Percentiles rank a stretch among this genome's conserved stretches.
Conservation (phyloP, 1,140 invertebrate species). For the Neodiprion pinetum region DNA sequence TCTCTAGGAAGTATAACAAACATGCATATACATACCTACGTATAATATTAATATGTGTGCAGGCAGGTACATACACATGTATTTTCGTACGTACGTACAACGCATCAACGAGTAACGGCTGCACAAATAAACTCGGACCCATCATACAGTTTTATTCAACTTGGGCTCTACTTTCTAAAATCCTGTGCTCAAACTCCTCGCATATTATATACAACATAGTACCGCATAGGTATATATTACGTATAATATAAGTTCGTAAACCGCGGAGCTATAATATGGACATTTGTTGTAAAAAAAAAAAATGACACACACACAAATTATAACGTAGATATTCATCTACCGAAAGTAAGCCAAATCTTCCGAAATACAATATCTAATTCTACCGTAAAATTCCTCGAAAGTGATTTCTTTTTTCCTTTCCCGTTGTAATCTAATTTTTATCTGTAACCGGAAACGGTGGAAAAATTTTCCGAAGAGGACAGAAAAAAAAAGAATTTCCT, state of each 20-base stretch:
- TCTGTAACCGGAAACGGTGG: too few relatives aligned
- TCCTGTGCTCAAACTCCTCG: not conserved
- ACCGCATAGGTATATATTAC: not conserved
- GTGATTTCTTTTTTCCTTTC: too few relatives aligned
- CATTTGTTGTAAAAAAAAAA: not conserved
- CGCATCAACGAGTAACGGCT: not conserved
- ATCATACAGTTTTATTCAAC: conserved; percentile 1
- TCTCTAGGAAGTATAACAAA: not conserved
- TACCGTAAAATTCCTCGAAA: too few relatives aligned
- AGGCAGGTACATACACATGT: too few relatives aligned
- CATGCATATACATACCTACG: not conserved
- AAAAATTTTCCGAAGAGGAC: too few relatives aligned
- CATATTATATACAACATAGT: not conserved
- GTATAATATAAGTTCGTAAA: not conserved
- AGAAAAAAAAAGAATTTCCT: too few relatives aligned
- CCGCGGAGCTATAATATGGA: not conserved
- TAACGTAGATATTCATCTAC: not conserved
- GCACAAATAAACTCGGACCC: not conserved
- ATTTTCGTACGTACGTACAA: too few relatives aligned
- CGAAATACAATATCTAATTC: too few relatives aligned
- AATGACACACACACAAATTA: not conserved
- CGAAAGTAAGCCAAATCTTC: not conserved
- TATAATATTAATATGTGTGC: not conserved
- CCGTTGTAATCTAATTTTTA: too few relatives aligned
- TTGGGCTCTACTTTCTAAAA: not conserved